Evolutionary conservation across 2,113 vertebrate species (phyloP), one percentile per base, ranked within the genome.

Genomic region (Gnathonemus echidnorhynchus): DNA sequence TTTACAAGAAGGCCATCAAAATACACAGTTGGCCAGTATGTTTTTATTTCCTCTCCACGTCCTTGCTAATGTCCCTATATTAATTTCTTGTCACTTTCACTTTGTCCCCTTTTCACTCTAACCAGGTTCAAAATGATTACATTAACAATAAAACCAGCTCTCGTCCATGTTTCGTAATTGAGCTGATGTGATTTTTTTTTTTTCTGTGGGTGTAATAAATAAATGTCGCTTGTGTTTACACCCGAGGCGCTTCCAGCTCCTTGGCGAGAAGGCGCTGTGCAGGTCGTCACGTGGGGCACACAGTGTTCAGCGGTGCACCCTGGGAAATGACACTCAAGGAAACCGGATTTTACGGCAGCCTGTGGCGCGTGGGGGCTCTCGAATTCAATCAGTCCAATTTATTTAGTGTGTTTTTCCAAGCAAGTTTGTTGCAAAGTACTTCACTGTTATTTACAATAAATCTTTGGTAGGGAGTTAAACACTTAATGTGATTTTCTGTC

Each of bases 131-230:
- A 70, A 90, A 87, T 74, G 17, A 53, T 77, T 66, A 80, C 21
- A 45, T 48, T 90, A 58, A 87, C 53, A 89, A 52, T 84, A 88
- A 88, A 88, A 88, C 35, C 49, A 53, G 31, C 87, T 62, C 53
- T 62, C 53, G 87, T 88, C 87, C 42, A 31, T 66, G 7, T 42
- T 62, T 45, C 4, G 35, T 45, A 88, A 88, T 66, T 88, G 53
- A 66, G 87, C 87, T 50, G 49, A 62, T 62, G 53, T 88, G 24
- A 88, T 88, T 88, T 88, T 88, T 88, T 49, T 42, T 42, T 88
- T 88, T 88, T 46, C 42, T 53, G 53, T 39, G 87, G 17, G 52
- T 62, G 39, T 66, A 88, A 88, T 88, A 50, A 62, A 88, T 85
- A 62, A 89, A 85, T 46, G 77, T 52, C 19, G 6, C 35, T 5